Percentiles rank a stretch among this genome's conserved stretches.
phyloP scores from a whole-genome alignment of 2,797 vertebrate genomes.

The Lagodon rhomboides region DNA sequence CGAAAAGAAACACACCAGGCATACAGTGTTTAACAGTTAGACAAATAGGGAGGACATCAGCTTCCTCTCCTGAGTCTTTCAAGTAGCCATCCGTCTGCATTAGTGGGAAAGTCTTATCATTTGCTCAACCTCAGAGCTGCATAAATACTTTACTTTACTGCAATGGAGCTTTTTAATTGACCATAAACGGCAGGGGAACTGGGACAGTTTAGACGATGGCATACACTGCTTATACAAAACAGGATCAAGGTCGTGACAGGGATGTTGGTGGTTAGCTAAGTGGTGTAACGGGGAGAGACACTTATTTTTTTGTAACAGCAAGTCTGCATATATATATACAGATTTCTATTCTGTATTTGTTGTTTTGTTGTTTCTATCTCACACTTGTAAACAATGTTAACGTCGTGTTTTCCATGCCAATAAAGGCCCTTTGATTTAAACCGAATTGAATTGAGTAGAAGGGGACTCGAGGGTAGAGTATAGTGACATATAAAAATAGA shows the following conservation, averaged over 20 bases:
- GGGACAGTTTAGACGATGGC: slow-evolving; percentile 44
- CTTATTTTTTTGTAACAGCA: no score
- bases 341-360: no score
- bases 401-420: no score
- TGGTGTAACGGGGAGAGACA: not conserved
- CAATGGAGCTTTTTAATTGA: slow-evolving; percentile 51
- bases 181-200: slow-evolving; percentile 46
- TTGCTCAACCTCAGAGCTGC: slow-evolving; percentile 46
- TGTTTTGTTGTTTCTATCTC: no score
- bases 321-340: no score
- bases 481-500: slow-evolving; percentile 15
- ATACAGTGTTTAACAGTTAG: slow-evolving; percentile 34
- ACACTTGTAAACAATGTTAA: no score
- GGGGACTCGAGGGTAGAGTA: not conserved
- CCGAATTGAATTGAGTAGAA: not conserved
- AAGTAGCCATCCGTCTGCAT: slow-evolving; percentile 39
- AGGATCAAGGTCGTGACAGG: slow-evolving; percentile 63
- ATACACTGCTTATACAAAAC: slow-evolving; percentile 59
- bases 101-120: slow-evolving; percentile 30
- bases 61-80: slow-evolving; percentile 23
- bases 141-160: slow-evolving; percentile 43
- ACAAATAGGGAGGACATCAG: slow-evolving; percentile 15
- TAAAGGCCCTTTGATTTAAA: no score
- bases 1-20: slow-evolving; percentile 19
- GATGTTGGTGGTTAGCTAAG: slow-evolving; percentile 41